phyloP scores from a whole-genome alignment of 2,797 vertebrate genomes.

The Poeciliopsis presidionis region DNA sequence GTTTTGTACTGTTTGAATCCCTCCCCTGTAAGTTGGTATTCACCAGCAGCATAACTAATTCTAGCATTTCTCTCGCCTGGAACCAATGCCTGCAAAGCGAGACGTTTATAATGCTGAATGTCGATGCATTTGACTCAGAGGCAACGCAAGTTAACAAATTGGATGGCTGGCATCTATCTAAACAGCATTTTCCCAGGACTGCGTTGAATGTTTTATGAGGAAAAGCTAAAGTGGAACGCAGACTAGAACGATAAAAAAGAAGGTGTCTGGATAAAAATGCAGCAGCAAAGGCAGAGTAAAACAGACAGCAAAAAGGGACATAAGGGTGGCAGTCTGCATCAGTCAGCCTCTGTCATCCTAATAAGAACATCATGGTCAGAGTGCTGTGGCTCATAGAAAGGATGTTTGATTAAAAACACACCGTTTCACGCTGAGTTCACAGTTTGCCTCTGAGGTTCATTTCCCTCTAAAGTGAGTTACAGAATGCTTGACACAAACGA shows the following conservation, averaged over 20 bases:
- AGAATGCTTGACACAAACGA: slow-evolving; percentile 61
- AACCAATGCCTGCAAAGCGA: slow-evolving; percentile 32
- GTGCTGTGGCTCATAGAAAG: slow-evolving; percentile 62
- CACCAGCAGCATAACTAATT: slow-evolving; percentile 37
- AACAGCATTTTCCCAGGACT: slow-evolving; percentile 36
- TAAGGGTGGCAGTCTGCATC: slow-evolving; percentile 38
- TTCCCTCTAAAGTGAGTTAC: slow-evolving; percentile 56
- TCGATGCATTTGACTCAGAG: slow-evolving; percentile 38
- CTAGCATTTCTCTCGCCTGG: slow-evolving; percentile 24
- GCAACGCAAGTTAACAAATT: slow-evolving; percentile 45
- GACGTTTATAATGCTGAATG: slow-evolving; percentile 27
- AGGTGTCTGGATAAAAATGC: slow-evolving; percentile 47
- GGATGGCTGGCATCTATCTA: slow-evolving; percentile 38
- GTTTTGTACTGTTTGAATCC: slow-evolving; percentile 10
- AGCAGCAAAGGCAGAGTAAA: slow-evolving; percentile 26
- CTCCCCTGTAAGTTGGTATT: slow-evolving; percentile 26
- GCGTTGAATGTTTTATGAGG: slow-evolving; percentile 49
- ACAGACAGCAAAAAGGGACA: slow-evolving; percentile 39
- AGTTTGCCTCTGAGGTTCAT: slow-evolving; percentile 61
- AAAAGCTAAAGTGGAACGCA: slow-evolving; percentile 38
- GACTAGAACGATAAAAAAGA: slow-evolving; percentile 9
- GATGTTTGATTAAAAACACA: slow-evolving; percentile 72
- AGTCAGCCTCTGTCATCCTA: slow-evolving; percentile 61
- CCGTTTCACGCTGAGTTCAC: slow-evolving; percentile 36
- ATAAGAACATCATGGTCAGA: slow-evolving; percentile 68